phyloP scores from a whole-genome alignment of 2,797 vertebrate species.

The Threskiornis aethiopicus region DNA sequence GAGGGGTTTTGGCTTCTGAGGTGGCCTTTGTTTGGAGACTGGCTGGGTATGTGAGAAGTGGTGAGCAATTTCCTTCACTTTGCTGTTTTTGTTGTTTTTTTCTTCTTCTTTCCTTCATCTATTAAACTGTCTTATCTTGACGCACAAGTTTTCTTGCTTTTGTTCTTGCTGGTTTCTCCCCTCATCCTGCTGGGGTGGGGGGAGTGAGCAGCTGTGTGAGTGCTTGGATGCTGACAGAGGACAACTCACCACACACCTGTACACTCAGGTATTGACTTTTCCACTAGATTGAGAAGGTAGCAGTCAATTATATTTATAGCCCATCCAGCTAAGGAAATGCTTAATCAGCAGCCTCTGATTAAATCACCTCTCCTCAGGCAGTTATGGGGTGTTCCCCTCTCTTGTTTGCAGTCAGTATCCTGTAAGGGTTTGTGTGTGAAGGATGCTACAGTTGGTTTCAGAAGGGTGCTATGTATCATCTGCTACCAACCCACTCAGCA shows the following conservation, averaged over 20 bases:
- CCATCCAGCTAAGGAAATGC: not conserved
- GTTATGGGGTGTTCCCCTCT: not conserved
- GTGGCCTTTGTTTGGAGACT: not conserved
- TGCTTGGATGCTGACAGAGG: not conserved
- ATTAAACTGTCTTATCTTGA: not conserved
- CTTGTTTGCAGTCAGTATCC: not conserved
- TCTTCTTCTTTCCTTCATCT: not conserved
- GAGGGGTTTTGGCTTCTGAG: not conserved
- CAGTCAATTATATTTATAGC: not conserved
- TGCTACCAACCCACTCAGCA: not conserved
- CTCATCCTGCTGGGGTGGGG: not conserved
- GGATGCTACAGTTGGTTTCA: not conserved
- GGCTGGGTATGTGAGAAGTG: not conserved
- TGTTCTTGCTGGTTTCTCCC: not conserved
- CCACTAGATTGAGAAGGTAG: not conserved
- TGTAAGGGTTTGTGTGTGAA: not conserved
- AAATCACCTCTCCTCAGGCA: not conserved
- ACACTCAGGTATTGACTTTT: not conserved
- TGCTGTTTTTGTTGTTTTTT: not conserved
- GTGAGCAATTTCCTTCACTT: not conserved
- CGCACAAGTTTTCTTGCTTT: not conserved
- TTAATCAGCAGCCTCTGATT: not conserved
- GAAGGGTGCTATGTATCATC: not conserved
- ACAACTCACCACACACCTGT: not conserved
- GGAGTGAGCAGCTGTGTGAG: rapidly evolving